phyloP scores from a whole-genome alignment of 2,888 invertebrate genomes.

The Drosophila pegasa region DNA sequence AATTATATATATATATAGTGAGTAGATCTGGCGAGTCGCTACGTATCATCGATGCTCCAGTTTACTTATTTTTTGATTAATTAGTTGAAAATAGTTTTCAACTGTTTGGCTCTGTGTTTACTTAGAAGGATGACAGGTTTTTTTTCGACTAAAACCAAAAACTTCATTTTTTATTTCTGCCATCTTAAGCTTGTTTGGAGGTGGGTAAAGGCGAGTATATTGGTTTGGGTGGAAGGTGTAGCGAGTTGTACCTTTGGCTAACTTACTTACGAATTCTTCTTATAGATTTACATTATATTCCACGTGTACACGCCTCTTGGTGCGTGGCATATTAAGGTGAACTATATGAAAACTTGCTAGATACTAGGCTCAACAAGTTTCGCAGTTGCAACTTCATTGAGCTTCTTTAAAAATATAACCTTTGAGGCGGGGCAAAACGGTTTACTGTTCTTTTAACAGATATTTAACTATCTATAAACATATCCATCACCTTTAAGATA shows the following conservation, averaged over 20 bases:
- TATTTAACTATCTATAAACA: too few species aligned
- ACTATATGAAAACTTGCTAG: too few species aligned
- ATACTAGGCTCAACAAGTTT: too few species aligned
- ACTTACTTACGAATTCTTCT: too few species aligned
- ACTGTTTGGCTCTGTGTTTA: slow-evolving; percentile 39
- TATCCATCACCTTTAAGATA: too few species aligned
- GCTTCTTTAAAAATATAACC: too few species aligned
- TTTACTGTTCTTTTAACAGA: too few species aligned
- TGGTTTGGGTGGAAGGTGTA: background rate
- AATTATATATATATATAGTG: slow-evolving; percentile 18
- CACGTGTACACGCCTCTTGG: too few species aligned
- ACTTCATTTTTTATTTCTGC: slow-evolving; percentile 22
- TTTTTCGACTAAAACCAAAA: slow-evolving; percentile 27
- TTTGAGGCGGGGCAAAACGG: too few species aligned
- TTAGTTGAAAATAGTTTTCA: slow-evolving; percentile 78
- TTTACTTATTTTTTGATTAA: slow-evolving; percentile 80
- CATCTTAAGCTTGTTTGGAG: background rate
- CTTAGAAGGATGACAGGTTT: slow-evolving; percentile 72
- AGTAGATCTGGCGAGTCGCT: slow-evolving; percentile 39
- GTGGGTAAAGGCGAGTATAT: background rate
- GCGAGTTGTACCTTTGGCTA: background rate
- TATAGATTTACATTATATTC: too few species aligned
- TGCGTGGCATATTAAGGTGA: too few species aligned
- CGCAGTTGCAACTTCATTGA: too few species aligned
- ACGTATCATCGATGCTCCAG: slow-evolving; percentile 75